A percentile compares a stretch with the other conserved stretches of the same genome.
These are phyloP conservation scores for Chrysotoxum bicinctum DNA, from an alignment of 2,888 invertebrate species.

Conservation along the genomic window DNA sequence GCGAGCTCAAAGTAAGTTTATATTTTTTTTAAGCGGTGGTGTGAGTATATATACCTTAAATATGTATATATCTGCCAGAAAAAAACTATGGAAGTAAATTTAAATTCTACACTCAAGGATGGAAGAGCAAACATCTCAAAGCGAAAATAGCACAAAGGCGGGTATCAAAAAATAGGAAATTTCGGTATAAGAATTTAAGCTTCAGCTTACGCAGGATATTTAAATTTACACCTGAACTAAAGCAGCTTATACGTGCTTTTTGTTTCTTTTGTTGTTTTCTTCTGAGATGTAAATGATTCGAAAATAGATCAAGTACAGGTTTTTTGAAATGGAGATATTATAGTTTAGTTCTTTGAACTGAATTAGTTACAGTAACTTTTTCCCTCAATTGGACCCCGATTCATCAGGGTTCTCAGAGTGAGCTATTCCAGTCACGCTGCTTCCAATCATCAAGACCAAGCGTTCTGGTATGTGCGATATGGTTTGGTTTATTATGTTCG, in stretches of 20 bases:
- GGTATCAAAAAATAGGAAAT: background rate
- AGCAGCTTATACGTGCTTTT: background rate
- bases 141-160: slow-evolving; percentile 9
- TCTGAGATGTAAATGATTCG: background rate
- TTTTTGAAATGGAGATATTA: background rate
- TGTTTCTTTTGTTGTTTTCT: background rate
- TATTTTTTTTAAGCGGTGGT: slow-evolving; percentile 44
- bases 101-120: background rate
- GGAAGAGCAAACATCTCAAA: background rate
- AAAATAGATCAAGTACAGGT: background rate
- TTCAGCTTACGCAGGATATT: background rate
- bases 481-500: no score
- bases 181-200: slow-evolving; percentile 41
- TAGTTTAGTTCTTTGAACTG: no score
- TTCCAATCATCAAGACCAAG: no score
- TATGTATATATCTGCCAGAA: background rate
- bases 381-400: no score
- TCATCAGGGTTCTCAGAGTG: no score
- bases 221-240: background rate
- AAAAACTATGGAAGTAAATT: slow-evolving; percentile 2
- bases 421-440: no score
- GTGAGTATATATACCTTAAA: background rate
- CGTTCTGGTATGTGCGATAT: no score
- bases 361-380: no score
- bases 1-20: slow-evolving; percentile 65